A percentile compares a stretch with the other conserved stretches of the same genome.
phyloP scores from a whole-genome alignment of 2,797 vertebrate species.

The Pogonophryne albipinna region DNA sequence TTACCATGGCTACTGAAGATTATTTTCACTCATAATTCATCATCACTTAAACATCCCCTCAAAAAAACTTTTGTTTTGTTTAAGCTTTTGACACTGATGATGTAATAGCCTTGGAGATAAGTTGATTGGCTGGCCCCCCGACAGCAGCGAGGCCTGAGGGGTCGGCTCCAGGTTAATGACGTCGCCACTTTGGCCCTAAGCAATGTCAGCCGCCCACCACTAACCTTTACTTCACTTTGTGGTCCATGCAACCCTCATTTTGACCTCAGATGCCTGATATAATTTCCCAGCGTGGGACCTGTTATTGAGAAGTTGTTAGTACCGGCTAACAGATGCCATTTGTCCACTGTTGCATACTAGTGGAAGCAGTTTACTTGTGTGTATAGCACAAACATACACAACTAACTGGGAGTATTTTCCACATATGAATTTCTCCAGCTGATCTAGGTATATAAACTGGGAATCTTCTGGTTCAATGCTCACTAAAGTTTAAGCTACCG shows the following conservation, averaged over 20 bases:
- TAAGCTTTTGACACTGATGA: constrained; percentile 51
- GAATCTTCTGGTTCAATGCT: not conserved
- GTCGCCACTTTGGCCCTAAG: constrained; percentile 52
- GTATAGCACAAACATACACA: not conserved
- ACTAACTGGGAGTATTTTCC: not conserved
- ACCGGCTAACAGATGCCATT: not conserved
- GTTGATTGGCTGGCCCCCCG: constrained; percentile 58
- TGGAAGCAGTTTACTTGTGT: not conserved
- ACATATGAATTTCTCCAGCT: not conserved
- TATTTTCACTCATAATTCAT: constrained; percentile 28
- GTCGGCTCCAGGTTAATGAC: constrained; percentile 69
- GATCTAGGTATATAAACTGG: constrained; percentile 10
- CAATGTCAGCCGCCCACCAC: constrained; percentile 60
- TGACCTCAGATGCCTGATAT: constrained; percentile 50
- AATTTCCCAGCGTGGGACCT: constrained; percentile 30
- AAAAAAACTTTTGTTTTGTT: constrained; percentile 12
- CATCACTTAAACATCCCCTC: constrained; percentile 24
- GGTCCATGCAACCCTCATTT: constrained; percentile 29
- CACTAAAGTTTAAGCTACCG: constrained; percentile 14
- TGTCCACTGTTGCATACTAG: not conserved
- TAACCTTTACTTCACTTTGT: constrained; percentile 50
- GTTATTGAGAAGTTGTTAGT: not conserved
- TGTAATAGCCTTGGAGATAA: constrained; percentile 53
- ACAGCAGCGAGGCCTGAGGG: constrained; percentile 64
- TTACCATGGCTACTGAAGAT: constrained; percentile 29